Evolutionary conservation across 1,140 invertebrate genomes (phyloP).

Genomic region (Drosophila nikananu): DNA sequence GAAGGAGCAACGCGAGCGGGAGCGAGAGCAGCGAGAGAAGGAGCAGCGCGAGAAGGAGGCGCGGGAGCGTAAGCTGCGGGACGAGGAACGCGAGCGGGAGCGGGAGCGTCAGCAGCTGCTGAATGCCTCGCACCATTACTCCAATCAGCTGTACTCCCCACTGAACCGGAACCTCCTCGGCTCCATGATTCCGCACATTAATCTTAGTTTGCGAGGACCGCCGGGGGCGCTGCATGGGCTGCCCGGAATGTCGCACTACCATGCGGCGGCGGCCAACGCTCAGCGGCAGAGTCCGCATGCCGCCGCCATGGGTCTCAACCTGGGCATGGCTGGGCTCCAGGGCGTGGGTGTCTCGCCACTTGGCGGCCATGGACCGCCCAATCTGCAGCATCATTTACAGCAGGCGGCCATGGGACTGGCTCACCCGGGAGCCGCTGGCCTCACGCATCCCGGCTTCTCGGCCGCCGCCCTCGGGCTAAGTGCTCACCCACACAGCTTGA

Average conservation of each 20-base stretch:
- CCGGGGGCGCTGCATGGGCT: conserved; percentile 69
- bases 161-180: conserved; percentile 75
- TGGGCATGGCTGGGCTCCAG: conserved; percentile 69
- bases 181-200: conserved; percentile 79
- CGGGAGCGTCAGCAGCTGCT: conserved; percentile 77
- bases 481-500: conserved; percentile 78
- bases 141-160: conserved; percentile 78
- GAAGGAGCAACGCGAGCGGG: conserved; percentile 73
- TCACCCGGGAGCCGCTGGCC: conserved; percentile 65
- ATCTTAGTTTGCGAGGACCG: conserved; percentile 70
- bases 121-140: conserved; percentile 80
- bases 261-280: conserved; percentile 74
- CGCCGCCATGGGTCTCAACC: conserved; percentile 78
- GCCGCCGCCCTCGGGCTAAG: conserved; percentile 72
- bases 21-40: conserved; percentile 72
- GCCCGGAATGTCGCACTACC: conserved; percentile 79
- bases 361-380: conserved; percentile 70
- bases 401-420: conserved; percentile 72
- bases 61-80: conserved; percentile 60
- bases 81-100: conserved; percentile 71
- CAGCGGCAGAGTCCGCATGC: conserved; percentile 74
- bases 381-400: conserved; percentile 79
- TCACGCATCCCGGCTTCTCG: conserved; percentile 77
- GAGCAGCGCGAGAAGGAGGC: conserved; percentile 76
- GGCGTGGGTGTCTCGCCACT: conserved; percentile 35